Evolutionary conservation across 2,888 invertebrate species (phyloP).

Genomic region (Polyommatus iphigenia): DNA sequence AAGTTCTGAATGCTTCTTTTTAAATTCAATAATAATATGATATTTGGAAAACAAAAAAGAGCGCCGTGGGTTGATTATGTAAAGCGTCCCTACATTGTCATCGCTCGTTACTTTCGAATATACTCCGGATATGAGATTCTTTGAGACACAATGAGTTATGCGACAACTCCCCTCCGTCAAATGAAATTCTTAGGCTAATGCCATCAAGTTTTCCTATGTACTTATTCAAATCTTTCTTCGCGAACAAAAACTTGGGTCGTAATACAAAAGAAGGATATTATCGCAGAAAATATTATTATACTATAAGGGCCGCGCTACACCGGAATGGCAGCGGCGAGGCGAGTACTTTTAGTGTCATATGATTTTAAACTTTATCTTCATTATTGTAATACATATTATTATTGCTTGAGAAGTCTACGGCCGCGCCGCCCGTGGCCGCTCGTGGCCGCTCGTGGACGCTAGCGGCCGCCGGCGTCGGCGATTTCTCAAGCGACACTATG

Average conservation of each 20-base stretch:
- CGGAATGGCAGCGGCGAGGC: no score
- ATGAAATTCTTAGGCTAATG: conserved; percentile 46
- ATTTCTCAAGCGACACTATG: no score
- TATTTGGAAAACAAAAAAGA: conserved; percentile 23
- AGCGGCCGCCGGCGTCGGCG: no score
- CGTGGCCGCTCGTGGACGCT: no score
- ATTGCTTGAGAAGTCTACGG: no score
- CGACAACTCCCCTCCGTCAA: conserved; percentile 42
- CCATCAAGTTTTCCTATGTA: conserved; percentile 31
- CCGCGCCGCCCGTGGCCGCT: no score
- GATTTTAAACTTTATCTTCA: no score
- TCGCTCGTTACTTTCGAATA: conserved; percentile 35
- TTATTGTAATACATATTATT: no score
- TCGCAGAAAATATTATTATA: conserved; percentile 5
- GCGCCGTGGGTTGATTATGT: conserved; percentile 17
- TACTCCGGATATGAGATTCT: conserved; percentile 45
- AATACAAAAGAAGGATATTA: conserved; percentile 24
- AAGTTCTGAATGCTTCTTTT: not conserved
- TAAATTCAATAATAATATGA: not conserved
- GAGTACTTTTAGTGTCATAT: no score
- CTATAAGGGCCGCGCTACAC: no score
- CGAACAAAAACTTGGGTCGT: conserved; percentile 16
- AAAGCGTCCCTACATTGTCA: conserved; percentile 31
- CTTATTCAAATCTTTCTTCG: conserved; percentile 27
- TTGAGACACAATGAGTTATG: conserved; percentile 44